These are phyloP conservation scores for Arge pagana DNA, from an alignment of 2,888 invertebrate species.

Conservation along the genomic window DNA sequence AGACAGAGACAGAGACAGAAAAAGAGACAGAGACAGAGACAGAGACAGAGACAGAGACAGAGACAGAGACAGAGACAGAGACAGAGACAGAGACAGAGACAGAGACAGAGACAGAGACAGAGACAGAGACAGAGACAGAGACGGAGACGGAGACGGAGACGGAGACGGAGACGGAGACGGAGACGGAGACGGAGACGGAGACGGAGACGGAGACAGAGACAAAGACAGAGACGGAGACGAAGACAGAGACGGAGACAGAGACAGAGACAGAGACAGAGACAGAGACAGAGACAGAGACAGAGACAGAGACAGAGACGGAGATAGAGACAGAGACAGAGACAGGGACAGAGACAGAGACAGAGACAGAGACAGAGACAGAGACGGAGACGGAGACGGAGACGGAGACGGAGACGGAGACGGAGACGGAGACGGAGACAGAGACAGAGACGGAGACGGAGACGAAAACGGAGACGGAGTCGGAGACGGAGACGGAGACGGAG, in stretches of 20 bases:
- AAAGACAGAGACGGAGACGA: no score
- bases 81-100: neutral
- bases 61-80: neutral
- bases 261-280: neutral
- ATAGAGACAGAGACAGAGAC: no score
- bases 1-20: neutral
- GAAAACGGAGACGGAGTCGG: neutral
- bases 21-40: neutral
- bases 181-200: neutral
- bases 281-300: neutral
- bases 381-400: neutral
- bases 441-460: no score
- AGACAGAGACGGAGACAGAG: no score
- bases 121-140: neutral
- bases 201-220: no score
- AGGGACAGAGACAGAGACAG: no score
- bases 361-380: slow-evolving; percentile 9
- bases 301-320: no score
- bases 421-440: no score
- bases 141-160: neutral
- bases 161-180: neutral
- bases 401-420: neutral
- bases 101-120: neutral
- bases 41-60: neutral
- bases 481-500: neutral